Evolutionary conservation across 2,888 invertebrate species (phyloP).

Genomic region (Trisateles emortualis): DNA sequence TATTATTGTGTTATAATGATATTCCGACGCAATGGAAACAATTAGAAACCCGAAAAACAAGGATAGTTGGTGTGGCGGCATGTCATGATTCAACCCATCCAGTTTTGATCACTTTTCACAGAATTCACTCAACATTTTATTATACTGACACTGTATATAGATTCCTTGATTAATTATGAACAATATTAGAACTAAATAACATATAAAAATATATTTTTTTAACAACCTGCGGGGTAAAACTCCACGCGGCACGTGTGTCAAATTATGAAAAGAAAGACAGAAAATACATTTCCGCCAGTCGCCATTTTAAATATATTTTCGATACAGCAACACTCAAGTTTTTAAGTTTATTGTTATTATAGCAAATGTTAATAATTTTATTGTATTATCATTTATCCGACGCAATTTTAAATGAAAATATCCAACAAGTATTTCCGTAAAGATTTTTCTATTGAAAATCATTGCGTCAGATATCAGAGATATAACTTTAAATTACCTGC

Average conservation of each 20-base stretch:
- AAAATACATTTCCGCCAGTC: slow-evolving; percentile 73
- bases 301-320: slow-evolving; percentile 69
- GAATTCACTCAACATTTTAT: slow-evolving; percentile 54
- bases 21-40: neutral
- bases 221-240: slow-evolving; percentile 84
- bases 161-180: slow-evolving; percentile 47
- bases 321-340: slow-evolving; percentile 55
- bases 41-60: slow-evolving; percentile 41
- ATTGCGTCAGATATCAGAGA: too few species aligned
- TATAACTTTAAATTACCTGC: too few species aligned
- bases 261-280: slow-evolving; percentile 82
- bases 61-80: slow-evolving; percentile 58
- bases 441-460: too few species aligned
- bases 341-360: too few species aligned
- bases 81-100: slow-evolving; percentile 53
- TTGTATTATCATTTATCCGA: too few species aligned
- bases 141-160: slow-evolving; percentile 59
- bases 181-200: slow-evolving; percentile 57
- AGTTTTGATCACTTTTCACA: slow-evolving; percentile 63
- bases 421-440: too few species aligned
- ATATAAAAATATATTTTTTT: slow-evolving; percentile 64
- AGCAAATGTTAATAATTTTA: too few species aligned
- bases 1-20: neutral
- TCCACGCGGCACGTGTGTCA: slow-evolving; percentile 87
- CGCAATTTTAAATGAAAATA: too few species aligned